Base-by-base conservation (phyloP, 2,113 vertebrate genomes). In the Tachuris rubrigastra region DNA sequence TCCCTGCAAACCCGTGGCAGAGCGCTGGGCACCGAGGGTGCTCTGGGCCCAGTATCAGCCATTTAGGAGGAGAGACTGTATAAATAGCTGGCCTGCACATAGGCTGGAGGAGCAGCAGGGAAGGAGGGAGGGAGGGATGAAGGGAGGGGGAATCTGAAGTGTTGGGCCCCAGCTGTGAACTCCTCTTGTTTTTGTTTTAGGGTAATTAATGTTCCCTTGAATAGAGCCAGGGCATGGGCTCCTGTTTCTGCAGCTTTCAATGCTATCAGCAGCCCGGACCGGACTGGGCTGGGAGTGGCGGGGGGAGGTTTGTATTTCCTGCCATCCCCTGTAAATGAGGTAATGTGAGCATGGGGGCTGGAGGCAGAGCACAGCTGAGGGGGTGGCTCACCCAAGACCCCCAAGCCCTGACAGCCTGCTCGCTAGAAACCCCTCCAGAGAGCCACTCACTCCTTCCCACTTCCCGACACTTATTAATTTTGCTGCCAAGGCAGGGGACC, bases 121-220 rank as follows among this genome's bases (percentile, higher is more conserved):
- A 90, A 63, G 65, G 90, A 84, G 73, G 73, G 60, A 85, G 60
- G 30, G 42, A 89, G 58, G 46, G 85, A 78, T 41, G 28, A 49
- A 85, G 71, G 65, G 74, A 91, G 83, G 67, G 84, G 78, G 89
- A 85, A 76, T 84, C 66, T 77, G 74, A 85, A 96, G 91, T 94
- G 90, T 96, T 93, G 90, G 92, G 78, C 83, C 94, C 92, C 90
- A 97, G 90, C 95, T 96, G 93, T 93, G 93, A 95, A 90, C 94
- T 85, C 76, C 78, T 94, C 94, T 90, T 95, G 87, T 88, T 97
- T 97, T 97, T 96, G 97, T 97, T 97, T 97, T 93, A 97, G 95
- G 89, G 90, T 96, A 97, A 97, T 98, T 97, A 95, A 96, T 95
- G 96, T 97, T 97, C 96, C 72, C 84, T 95, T 96, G 85, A 92